Evolutionary conservation across 2,888 invertebrate genomes (phyloP).

Genomic region (Bursaphelenchus okinawaensis): DNA sequence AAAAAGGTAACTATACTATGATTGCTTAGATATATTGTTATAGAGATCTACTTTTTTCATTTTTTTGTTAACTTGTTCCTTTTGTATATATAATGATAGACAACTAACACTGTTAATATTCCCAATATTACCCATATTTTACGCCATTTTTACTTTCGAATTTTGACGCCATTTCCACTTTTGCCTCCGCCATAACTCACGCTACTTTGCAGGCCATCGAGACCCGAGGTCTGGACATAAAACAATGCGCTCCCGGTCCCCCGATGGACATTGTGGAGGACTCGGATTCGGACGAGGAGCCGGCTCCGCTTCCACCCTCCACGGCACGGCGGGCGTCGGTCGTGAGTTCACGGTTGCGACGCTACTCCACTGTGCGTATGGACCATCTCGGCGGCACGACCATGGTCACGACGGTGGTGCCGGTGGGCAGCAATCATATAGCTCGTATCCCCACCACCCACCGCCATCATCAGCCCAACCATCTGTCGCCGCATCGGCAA

Average conservation of each 20-base stretch:
- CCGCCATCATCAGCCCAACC: conserved; percentile 8
- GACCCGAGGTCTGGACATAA: conserved; percentile 35
- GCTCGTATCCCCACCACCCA: neutral
- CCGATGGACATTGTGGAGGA: conserved; percentile 53
- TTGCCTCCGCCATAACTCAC: too few relatives aligned
- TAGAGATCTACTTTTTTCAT: too few relatives aligned
- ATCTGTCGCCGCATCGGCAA: conserved; percentile 9
- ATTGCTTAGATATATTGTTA: conserved; percentile 8
- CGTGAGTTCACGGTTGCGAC: conserved; percentile 7
- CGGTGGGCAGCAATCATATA: conserved; percentile 2
- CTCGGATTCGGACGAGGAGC: conserved; percentile 30
- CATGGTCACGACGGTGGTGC: conserved; percentile 18
- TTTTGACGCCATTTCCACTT: too few relatives aligned
- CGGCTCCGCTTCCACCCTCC: conserved; percentile 18
- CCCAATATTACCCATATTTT: too few relatives aligned
- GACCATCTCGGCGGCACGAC: conserved; percentile 13
- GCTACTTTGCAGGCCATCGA: conserved; percentile 38
- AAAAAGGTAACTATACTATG: conserved; percentile 42
- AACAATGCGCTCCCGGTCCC: conserved; percentile 53
- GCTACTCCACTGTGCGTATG: conserved; percentile 12
- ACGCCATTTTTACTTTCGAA: too few relatives aligned
- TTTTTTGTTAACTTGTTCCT: too few relatives aligned
- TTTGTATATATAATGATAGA: too few relatives aligned
- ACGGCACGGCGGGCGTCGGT: conserved; percentile 13
- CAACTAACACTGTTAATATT: too few relatives aligned